Conservation (phyloP, 1,140 invertebrate species). For the Melipona quadrifasciata region DNA sequence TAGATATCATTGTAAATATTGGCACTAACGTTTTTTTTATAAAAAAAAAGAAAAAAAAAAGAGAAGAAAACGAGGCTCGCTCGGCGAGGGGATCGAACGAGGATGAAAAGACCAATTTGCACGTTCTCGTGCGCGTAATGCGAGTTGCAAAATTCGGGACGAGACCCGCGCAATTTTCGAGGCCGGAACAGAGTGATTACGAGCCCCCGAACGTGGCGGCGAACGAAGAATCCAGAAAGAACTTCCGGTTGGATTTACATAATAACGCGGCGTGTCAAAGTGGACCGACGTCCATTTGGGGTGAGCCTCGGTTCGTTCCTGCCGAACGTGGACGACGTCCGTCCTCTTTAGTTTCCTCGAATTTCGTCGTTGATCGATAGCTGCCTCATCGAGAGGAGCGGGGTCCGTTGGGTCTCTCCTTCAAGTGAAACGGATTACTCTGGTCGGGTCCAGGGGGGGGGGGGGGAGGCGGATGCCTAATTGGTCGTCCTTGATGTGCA, state of each 20-base stretch:
- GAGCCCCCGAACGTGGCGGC: neutral
- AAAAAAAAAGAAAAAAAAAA: too few species aligned
- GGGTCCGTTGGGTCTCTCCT: too few species aligned
- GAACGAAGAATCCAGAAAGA: conserved; percentile 27
- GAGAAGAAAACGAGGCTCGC: too few species aligned
- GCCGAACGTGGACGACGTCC: conserved; percentile 14
- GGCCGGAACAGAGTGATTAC: conserved; percentile 35
- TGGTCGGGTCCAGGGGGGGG: neutral
- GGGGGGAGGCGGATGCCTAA: too few species aligned
- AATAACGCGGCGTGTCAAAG: conserved; percentile 49
- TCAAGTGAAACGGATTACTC: neutral
- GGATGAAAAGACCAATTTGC: too few species aligned
- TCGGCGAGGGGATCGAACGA: neutral
- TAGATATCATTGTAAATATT: too few species aligned
- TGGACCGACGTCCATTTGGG: neutral
- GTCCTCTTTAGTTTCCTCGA: conserved; percentile 43
- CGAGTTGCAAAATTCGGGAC: conserved; percentile 20
- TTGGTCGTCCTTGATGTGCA: neutral
- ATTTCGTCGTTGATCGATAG: conserved; percentile 24
- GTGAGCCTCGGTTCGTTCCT: neutral
- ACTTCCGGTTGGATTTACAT: conserved; percentile 65
- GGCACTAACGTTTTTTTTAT: too few species aligned
- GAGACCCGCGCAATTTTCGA: neutral
- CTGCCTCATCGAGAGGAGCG: neutral
- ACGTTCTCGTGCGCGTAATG: neutral